Base-by-base conservation (phyloP, 2,888 invertebrate species). In the Drosophila stalkeri region DNA sequence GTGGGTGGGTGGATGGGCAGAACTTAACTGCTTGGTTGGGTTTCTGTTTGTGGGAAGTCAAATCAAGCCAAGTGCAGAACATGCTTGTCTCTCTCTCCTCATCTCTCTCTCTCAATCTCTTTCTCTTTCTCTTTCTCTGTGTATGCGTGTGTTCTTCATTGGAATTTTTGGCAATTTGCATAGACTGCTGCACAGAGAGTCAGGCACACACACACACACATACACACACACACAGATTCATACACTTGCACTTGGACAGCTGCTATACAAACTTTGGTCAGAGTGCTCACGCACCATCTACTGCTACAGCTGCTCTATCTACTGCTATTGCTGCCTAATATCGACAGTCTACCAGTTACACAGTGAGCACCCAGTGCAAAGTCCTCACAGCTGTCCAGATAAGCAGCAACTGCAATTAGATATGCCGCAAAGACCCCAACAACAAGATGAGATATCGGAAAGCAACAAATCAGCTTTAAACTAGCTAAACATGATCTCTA, bases 21-120 rank as follows among this genome's bases (percentile, higher is more conserved):
- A 77, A 75, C 86, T 84, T 82, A 88, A 75, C 71, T 86, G 88
- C 88, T 82, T 75, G 83, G 86, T 55, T 86, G 86, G 55, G 69
- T 80, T 82, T 80, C 78, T 88, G 84, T 82, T 86, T 84, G 82
- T 77, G 84, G 77, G 71, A 63, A 71, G 75, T 64, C 49, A 67
- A 73, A 62, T 60, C 77, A 79, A 79, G 72, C 68, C 81, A 75
- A 75, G 68, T 76, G 82, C 75, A 82, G 88, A 69, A 75, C 71
- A 77, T 75, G 76, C 66, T 31, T 47, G 49, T 49, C 23, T 23
- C 14, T 63, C 56, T 60, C 35, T 46, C 16, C 18, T 9, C 33
- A 33, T 33, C 33, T 33, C 33, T 33, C 33, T 33, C 33, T 33
- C 33, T 33, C 33, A 3, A 2, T 33, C 18, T 8, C 9, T 49